Percentiles rank a stretch among this genome's conserved stretches.
Evolutionary conservation across 2,113 vertebrate genomes (phyloP).

Genomic region (Campylorhamphus procurvoides): DNA sequence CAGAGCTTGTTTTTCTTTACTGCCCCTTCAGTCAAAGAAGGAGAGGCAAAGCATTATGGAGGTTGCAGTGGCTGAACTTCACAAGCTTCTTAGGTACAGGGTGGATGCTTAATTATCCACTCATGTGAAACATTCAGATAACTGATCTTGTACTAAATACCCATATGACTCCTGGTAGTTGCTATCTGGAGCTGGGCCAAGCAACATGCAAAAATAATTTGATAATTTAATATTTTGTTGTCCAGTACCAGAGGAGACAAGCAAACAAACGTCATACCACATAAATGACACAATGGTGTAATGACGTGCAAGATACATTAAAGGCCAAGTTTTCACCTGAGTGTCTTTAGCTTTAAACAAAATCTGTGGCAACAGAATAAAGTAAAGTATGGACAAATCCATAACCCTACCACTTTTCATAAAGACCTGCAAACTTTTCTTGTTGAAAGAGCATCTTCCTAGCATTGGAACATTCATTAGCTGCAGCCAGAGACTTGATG

Average conservation of each 20-base stretch:
- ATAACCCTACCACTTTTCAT: background rate
- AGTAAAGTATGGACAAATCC: background rate
- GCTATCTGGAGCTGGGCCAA: background rate
- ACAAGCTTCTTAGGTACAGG: background rate
- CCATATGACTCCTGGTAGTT: background rate
- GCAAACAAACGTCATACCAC: background rate
- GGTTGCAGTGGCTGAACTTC: background rate
- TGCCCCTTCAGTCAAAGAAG: constrained; percentile 4
- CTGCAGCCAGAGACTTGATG: background rate
- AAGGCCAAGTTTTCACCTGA: background rate
- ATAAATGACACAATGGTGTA: background rate
- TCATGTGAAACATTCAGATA: background rate
- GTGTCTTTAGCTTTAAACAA: background rate
- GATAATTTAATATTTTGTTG: background rate
- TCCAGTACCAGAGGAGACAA: background rate
- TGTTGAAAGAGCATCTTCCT: background rate
- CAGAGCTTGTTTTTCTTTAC: constrained; percentile 53
- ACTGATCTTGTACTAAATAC: background rate
- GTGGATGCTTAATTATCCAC: background rate
- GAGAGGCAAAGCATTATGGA: constrained; percentile 2
- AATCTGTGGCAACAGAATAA: background rate
- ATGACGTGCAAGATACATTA: background rate
- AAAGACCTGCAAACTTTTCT: background rate
- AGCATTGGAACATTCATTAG: background rate
- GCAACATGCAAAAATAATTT: background rate